A percentile compares a stretch with the other conserved stretches of the same genome.
Conservation (phyloP, 1,140 invertebrate species). For the Drosophila varians region DNA sequence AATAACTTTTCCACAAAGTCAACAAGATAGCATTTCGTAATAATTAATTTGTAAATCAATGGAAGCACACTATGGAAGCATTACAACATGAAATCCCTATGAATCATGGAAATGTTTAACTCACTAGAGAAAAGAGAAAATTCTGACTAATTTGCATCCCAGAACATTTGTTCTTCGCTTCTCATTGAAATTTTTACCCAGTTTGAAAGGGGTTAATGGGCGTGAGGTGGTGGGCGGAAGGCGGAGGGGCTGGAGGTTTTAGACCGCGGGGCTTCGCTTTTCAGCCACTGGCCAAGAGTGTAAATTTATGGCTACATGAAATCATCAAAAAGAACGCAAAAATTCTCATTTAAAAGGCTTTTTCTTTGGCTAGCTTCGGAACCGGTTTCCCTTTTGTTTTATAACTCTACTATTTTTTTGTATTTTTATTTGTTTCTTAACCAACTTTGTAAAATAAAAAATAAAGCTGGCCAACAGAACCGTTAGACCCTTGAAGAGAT, state of each 20-base stretch:
- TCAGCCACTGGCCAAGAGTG: constrained; percentile 15
- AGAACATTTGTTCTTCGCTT: constrained; percentile 25
- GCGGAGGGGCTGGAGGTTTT: neutral
- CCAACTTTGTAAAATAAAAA: constrained; percentile 17
- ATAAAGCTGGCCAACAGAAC: neutral
- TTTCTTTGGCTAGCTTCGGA: constrained; percentile 29
- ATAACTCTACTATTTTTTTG: constrained; percentile 4
- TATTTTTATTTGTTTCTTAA: neutral
- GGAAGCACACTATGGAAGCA: no score
- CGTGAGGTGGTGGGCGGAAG: neutral
- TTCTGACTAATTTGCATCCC: constrained; percentile 35
- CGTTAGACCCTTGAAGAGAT: neutral
- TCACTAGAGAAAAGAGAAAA: constrained; percentile 6
- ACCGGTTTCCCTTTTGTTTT: constrained; percentile 32
- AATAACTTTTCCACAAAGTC: no score
- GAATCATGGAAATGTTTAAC: constrained; percentile 8
- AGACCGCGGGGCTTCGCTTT: constrained; percentile 1
- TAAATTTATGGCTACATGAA: constrained; percentile 55
- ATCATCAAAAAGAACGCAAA: constrained; percentile 54
- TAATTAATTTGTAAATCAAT: no score
- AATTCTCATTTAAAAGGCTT: constrained; percentile 47
- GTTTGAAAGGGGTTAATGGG: constrained; percentile 2
- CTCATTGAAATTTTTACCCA: constrained; percentile 16
- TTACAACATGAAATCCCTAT: no score
- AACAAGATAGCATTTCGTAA: no score